A percentile compares a stretch with the other conserved stretches of the same genome.
Evolutionary conservation across 1,140 invertebrate genomes (phyloP).

Genomic region (Drosophila busckii): DNA sequence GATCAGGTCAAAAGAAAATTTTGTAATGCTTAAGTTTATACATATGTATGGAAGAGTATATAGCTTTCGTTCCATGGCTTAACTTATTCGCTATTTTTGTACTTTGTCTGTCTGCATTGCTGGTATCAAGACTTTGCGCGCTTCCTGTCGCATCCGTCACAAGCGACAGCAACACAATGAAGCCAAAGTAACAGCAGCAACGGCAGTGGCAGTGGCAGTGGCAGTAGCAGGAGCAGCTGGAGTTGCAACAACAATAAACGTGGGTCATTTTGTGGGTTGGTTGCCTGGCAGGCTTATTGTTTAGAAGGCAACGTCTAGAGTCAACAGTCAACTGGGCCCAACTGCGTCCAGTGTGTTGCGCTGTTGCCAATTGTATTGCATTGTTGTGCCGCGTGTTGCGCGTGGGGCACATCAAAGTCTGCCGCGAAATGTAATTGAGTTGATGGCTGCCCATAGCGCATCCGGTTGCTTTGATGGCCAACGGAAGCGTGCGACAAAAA

Average conservation of each 20-base stretch:
- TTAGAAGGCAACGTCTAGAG: conserved; percentile 44
- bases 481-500: conserved; percentile 59
- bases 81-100: conserved; percentile 1
- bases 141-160: conserved; percentile 71
- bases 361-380: no score
- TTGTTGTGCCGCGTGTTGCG: conserved; percentile 30
- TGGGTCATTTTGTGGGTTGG: conserved; percentile 54
- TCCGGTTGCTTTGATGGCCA: conserved; percentile 69
- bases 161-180: conserved; percentile 55
- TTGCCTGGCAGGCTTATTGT: no score
- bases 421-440: conserved; percentile 68
- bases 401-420: conserved; percentile 16
- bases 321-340: conserved; percentile 36
- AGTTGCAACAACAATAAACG: conserved; percentile 47
- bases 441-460: conserved; percentile 59
- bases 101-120: conserved; percentile 23
- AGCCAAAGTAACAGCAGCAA: background rate
- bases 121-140: conserved; percentile 63
- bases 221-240: background rate
- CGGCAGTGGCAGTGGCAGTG: conserved; percentile 1
- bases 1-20: no score
- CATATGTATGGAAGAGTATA: background rate
- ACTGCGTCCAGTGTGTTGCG: no score
- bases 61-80: conserved; percentile 1
- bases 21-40: no score